Percentiles rank a stretch among this genome's conserved stretches.
phyloP scores from a whole-genome alignment of 2,113 vertebrate species.

The Labrus mixtus region DNA sequence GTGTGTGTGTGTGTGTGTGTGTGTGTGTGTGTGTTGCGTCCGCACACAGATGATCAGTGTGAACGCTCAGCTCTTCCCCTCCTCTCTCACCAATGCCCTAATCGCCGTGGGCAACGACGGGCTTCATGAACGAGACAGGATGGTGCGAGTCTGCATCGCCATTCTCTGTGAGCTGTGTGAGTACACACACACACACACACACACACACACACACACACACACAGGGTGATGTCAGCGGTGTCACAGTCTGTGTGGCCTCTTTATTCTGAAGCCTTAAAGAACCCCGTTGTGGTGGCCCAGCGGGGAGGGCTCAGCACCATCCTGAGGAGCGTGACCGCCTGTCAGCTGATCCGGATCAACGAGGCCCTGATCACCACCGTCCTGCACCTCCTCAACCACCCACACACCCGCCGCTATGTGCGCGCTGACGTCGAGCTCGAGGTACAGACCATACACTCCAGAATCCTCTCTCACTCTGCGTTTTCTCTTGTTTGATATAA shows the following conservation, averaged over 20 bases:
- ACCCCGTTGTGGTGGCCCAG: constrained; percentile 90
- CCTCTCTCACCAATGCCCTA: constrained; percentile 90
- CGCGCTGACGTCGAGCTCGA: constrained; percentile 90
- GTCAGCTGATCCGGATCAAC: constrained; percentile 91
- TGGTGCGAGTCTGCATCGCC: constrained; percentile 91
- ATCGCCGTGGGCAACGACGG: constrained; percentile 93
- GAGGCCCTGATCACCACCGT: constrained; percentile 92
- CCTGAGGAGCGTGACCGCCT: constrained; percentile 92
- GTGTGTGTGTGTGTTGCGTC: too few species aligned
- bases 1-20: too few species aligned
- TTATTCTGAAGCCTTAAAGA: constrained; percentile 85
- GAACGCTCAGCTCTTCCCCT: constrained; percentile 91
- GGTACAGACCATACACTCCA: constrained; percentile 69
- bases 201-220: neutral
- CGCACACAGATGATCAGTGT: constrained; percentile 90
- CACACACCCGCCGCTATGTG: constrained; percentile 89
- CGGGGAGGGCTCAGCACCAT: constrained; percentile 90
- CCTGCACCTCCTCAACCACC: constrained; percentile 93
- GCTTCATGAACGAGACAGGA: constrained; percentile 89
- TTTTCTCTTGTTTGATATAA: neutral
- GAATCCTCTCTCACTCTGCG: neutral
- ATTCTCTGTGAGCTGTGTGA: constrained; percentile 93
- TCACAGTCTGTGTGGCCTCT: constrained; percentile 5
- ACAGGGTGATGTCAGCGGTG: constrained; percentile 1
- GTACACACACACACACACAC: constrained; percentile 41